Base-by-base conservation (phyloP, 2,113 vertebrate genomes). In the Hypanus sabinus region DNA sequence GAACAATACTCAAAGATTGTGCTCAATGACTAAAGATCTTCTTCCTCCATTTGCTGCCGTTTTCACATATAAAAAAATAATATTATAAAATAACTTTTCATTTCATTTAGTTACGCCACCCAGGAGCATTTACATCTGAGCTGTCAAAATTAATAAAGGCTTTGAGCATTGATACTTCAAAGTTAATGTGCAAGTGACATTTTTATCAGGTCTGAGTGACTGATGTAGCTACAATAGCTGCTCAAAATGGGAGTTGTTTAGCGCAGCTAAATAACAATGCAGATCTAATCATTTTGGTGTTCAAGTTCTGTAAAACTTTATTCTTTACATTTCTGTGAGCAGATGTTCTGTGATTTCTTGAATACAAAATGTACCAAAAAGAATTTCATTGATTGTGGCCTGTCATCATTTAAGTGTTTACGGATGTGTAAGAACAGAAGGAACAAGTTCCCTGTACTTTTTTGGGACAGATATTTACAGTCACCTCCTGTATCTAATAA, bases 121-220 rank as follows among this genome's bases (percentile, higher is more conserved):
- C n/a, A 75, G 94, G 77, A 95, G 62, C 60, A 90, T 65, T 90
- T 90, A 90, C 60, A 90, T 76, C 77, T 22, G 76, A 94, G 80
- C 77, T 27, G 94, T 90, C 94, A 94, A 95, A 94, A 94, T 80
- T 94, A 95, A 95, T 95, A 94, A 94, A 36, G 62, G 62, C 73
- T 94, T 92, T 94, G 87, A 95, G 95, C 95, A 94, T 94, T 95
- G 92, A 76, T 95, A 94, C 95, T 95, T 95, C 95, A 95, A 57
- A 77, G 71, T 88, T 94, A 94, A 95, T 95, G 94, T 95, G 95
- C 94, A 95, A 94, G 94, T 87, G 87, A 36, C 20, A n/a, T 87
- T 94, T 83, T 94, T 95, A 95, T 95, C 94, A 94, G 94, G 94
- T 60, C 85, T 90, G 85, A 90, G 60, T 65, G 85, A 90, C 57